A percentile compares a stretch with the other conserved stretches of the same genome.
These are phyloP conservation scores for Sabatieria punctata DNA, from an alignment of 2,888 invertebrate species.

Conservation along the genomic window DNA sequence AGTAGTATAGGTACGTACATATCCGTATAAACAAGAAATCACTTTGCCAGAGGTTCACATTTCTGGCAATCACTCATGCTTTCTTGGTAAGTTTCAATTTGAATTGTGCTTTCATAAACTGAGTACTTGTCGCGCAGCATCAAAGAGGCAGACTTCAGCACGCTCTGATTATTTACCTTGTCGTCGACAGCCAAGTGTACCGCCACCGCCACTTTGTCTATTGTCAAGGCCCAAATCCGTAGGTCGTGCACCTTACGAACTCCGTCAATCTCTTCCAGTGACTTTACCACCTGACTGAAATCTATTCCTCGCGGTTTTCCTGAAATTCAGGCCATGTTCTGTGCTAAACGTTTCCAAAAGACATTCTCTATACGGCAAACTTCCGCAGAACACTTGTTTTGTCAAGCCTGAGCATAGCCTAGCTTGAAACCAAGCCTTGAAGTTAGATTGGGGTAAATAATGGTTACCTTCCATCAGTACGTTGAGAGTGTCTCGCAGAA, in stretches of 20 bases:
- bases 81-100: constrained; percentile 18
- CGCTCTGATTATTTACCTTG: constrained; percentile 17
- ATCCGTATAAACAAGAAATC: too few relatives aligned
- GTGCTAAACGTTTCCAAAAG: too few relatives aligned
- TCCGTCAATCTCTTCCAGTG: constrained; percentile 66
- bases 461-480: constrained; percentile 82
- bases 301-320: constrained; percentile 44
- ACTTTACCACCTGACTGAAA: constrained; percentile 57
- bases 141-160: constrained; percentile 20
- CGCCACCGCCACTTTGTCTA: constrained; percentile 88
- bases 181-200: constrained; percentile 86
- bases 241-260: constrained; percentile 85
- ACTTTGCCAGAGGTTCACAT: constrained; percentile 18
- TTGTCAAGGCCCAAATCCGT: constrained; percentile 87
- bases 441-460: too few relatives aligned
- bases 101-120: constrained; percentile 28
- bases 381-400: too few relatives aligned
- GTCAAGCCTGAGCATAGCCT: too few relatives aligned
- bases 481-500: constrained; percentile 73
- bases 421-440: too few relatives aligned
- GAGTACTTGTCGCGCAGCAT: constrained; percentile 23
- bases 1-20: too few relatives aligned
- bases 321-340: constrained; percentile 17
- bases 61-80: constrained; percentile 16
- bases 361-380: too few relatives aligned